Percentiles rank a stretch among this genome's conserved stretches.
Conservation (phyloP, 1,140 invertebrate genomes). For the Bursaphelenchus mucronatus region DNA sequence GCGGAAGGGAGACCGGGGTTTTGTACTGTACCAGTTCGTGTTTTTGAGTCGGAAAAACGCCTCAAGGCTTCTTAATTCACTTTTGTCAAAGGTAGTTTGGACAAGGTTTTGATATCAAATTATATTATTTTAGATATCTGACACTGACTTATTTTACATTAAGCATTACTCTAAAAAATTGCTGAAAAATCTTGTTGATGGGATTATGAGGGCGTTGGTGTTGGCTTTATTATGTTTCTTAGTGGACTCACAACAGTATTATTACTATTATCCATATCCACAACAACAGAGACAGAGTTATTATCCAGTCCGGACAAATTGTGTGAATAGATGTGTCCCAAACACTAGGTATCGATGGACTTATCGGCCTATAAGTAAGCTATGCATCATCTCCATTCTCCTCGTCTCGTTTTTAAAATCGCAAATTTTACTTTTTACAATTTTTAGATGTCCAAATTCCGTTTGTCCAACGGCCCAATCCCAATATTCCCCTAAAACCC, state of each 20-base stretch:
- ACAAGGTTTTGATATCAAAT: too few species aligned
- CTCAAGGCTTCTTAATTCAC: too few species aligned
- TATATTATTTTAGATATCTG: too few species aligned
- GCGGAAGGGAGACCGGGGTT: too few species aligned
- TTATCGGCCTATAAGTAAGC: constrained; percentile 34
- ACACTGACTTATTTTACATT: too few species aligned
- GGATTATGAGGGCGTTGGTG: too few species aligned
- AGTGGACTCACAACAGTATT: constrained; percentile 11
- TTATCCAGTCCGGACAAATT: constrained; percentile 51
- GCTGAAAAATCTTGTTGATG: too few species aligned
- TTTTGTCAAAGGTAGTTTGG: too few species aligned
- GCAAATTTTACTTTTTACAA: constrained; percentile 2
- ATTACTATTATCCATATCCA: constrained; percentile 27
- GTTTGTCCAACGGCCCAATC: constrained; percentile 13
- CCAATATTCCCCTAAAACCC: constrained; percentile 22
- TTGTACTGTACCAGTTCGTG: too few species aligned
- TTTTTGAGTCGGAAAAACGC: too few species aligned
- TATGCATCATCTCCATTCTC: background rate
- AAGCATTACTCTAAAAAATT: too few species aligned
- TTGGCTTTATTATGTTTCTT: too few species aligned
- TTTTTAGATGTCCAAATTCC: constrained; percentile 5
- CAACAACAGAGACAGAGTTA: constrained; percentile 37
- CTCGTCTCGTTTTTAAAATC: constrained; percentile 21
- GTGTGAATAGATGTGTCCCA: constrained; percentile 44
- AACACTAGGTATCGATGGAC: constrained; percentile 49